Evolutionary conservation across 2,888 invertebrate genomes (phyloP), one percentile per base, ranked within the genome.

Genomic region (Uropetala carovei): DNA sequence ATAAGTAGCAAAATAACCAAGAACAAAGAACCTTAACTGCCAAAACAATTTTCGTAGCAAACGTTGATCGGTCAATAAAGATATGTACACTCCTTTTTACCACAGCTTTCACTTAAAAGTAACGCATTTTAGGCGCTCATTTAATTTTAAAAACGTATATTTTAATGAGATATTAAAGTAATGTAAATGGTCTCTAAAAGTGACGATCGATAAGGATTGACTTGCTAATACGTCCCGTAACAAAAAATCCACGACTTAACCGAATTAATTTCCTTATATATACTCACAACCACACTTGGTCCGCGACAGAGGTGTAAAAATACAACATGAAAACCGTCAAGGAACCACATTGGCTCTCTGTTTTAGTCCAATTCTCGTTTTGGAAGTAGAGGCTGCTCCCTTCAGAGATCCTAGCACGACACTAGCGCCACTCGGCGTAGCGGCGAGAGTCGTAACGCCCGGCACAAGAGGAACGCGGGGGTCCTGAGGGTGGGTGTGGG

Each of bases 351-450:
- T 89, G 64, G 89, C 60, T 58, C 64, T 89, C 30, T 89, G 89
- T 64, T 89, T 89, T 18, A 89, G 43, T 68, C 89, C 89, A 0
- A 89, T 60, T 11, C 89, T 64, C 43, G 89, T 64, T 18, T 89
- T 89, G 43, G 89, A 30, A 68, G 30, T 64, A 7, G 64, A 93
- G 57, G 93, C 93, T 85, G 93, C 94, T 57, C 93, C 93, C 86
- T 94, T 94, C 22, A 89, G 56, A 11, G 64, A 57, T 22, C 60
- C 43, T 16, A 86, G 89, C 91, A 92, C 92, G 14, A 92, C 43
- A 27, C 89, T 58, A 43, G 89, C n/a, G 89, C 89, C 43, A 58
- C 89, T 56, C 43, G 89, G 8, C 10, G 89, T 30, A 16, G 89
- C 30, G 10, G 30, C 64, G n/a, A 89, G 64, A 56, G 89, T 64